These are phyloP conservation scores for Plagodis dolabraria DNA, from an alignment of 2,888 invertebrate genomes.

Conservation along the genomic window DNA sequence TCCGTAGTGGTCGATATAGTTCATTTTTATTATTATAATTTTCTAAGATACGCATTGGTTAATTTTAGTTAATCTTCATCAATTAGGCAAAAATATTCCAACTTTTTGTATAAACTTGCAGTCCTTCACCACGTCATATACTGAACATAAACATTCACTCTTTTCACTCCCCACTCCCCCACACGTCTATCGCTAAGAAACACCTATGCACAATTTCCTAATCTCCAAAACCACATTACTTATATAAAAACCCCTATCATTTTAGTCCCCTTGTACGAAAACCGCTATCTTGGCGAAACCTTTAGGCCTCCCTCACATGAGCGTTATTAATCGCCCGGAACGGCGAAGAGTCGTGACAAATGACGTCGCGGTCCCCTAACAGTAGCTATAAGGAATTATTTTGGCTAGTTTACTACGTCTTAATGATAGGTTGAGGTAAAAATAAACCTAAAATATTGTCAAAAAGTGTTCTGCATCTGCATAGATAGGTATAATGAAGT, in stretches of 20 bases:
- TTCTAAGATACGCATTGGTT: no score
- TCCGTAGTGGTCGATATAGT: no score
- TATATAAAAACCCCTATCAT: slow-evolving; percentile 17
- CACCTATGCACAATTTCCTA: slow-evolving; percentile 25
- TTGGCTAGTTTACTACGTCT: slow-evolving; percentile 4
- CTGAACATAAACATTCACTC: no score
- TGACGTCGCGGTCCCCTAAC: slow-evolving; percentile 50
- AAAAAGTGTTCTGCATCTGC: no score
- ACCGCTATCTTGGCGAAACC: slow-evolving; percentile 13
- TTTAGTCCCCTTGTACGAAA: slow-evolving; percentile 17
- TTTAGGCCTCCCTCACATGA: slow-evolving; percentile 35
- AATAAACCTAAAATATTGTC: no score
- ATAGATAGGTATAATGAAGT: no score
- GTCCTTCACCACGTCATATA: no score
- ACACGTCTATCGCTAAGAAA: slow-evolving; percentile 14
- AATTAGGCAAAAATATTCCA: no score
- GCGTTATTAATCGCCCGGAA: slow-evolving; percentile 52
- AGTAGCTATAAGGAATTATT: slow-evolving; percentile 10
- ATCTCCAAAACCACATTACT: slow-evolving; percentile 28
- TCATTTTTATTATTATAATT: no score
- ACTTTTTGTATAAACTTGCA: no score
- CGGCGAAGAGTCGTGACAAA: slow-evolving; percentile 56
- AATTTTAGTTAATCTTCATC: no score
- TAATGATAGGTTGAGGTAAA: neutral
- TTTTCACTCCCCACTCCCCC: neutral